Percentiles rank a stretch among this genome's conserved stretches.
phyloP scores from a whole-genome alignment of 2,888 invertebrate genomes.

The Alsophila aescularia region DNA sequence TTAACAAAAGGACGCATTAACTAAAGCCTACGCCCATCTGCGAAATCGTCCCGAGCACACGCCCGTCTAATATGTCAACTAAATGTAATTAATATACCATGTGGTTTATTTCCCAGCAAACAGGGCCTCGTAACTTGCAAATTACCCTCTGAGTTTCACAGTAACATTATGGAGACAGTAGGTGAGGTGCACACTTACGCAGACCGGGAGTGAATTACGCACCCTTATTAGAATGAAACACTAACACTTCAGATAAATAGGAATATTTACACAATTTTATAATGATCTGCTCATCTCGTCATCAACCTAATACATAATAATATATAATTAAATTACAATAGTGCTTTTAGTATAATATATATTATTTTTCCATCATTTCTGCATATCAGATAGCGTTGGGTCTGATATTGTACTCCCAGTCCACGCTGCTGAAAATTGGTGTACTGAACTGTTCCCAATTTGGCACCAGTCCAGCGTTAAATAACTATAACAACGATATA shows the following conservation, averaged over 20 bases:
- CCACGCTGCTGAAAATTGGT: constrained; percentile 10
- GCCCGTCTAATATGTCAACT: constrained; percentile 23
- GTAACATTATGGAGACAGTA: neutral
- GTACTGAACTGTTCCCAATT: constrained; percentile 1
- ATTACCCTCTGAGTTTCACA: constrained; percentile 31
- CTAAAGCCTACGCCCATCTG: constrained; percentile 13
- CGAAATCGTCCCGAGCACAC: constrained; percentile 13
- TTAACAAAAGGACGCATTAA: constrained; percentile 19
- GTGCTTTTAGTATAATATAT: too few relatives aligned
- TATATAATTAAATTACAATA: too few relatives aligned
- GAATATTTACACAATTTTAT: too few relatives aligned
- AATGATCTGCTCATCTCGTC: too few relatives aligned
- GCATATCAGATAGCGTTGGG: neutral
- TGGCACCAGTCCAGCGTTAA: constrained; percentile 3
- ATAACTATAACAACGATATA: neutral
- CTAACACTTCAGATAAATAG: too few relatives aligned
- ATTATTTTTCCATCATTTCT: too few relatives aligned
- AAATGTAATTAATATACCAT: constrained; percentile 29
- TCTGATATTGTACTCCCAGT: neutral
- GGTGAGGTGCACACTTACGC: neutral
- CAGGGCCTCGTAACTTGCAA: constrained; percentile 34
- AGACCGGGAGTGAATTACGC: too few relatives aligned
- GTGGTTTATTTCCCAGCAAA: constrained; percentile 34
- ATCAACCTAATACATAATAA: too few relatives aligned
- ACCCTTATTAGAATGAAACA: neutral